phyloP scores from a whole-genome alignment of 2,797 vertebrate genomes.

The Dromococcyx pavoninus region DNA sequence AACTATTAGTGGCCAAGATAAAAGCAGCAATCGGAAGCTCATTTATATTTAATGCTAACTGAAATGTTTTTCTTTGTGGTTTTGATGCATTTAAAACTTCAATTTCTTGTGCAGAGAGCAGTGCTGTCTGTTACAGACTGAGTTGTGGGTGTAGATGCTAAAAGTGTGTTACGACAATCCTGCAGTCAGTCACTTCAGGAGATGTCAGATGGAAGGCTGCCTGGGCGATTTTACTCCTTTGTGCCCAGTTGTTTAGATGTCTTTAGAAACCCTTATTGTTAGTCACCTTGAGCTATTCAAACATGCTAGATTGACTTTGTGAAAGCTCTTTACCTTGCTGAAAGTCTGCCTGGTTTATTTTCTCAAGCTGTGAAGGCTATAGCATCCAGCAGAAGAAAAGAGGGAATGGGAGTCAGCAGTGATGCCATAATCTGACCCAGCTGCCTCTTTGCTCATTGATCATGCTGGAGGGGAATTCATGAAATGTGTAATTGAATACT shows the following conservation, averaged over 20 bases:
- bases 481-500: conserved; percentile 38
- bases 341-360: background rate
- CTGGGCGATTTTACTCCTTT: background rate
- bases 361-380: background rate
- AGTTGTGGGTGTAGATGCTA: background rate
- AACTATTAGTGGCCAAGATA: background rate
- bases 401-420: background rate
- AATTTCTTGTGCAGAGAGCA: background rate
- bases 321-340: conserved; percentile 14
- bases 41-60: conserved; percentile 25
- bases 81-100: conserved; percentile 7
- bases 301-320: background rate
- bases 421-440: conserved; percentile 6
- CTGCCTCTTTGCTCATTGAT: background rate
- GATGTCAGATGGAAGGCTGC: background rate
- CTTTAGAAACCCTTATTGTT: conserved; percentile 10
- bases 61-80: conserved; percentile 27
- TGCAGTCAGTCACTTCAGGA: background rate
- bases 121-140: background rate
- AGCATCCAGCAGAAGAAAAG: background rate
- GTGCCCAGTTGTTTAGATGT: background rate
- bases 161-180: background rate
- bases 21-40: conserved; percentile 12
- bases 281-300: background rate
- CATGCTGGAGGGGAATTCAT: background rate